phyloP scores from a whole-genome alignment of 2,888 invertebrate species.

The Ophioninae sp. region DNA sequence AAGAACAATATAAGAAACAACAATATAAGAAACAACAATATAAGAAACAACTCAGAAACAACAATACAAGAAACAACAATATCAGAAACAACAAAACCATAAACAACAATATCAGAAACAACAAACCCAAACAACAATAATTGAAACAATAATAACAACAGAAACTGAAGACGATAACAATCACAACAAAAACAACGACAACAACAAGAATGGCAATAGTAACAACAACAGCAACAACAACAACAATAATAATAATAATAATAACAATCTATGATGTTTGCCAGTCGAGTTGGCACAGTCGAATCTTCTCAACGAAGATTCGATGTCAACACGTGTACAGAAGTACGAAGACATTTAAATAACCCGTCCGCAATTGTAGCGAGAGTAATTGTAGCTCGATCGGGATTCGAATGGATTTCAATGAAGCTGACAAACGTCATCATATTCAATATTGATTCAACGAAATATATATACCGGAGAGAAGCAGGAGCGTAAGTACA shows the following conservation, averaged over 20 bases:
- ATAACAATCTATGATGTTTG: not conserved
- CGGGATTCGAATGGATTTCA: conserved; percentile 39
- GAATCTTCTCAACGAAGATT: not conserved
- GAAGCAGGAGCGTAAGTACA: conserved; percentile 22
- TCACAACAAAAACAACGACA: not conserved
- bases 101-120: too few species aligned
- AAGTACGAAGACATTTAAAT: conserved; percentile 10
- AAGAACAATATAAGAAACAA: too few species aligned
- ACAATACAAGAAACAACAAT: too few species aligned
- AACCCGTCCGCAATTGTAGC: conserved; percentile 19
- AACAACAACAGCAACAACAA: too few species aligned
- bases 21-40: too few species aligned
- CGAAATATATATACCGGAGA: conserved; percentile 15
- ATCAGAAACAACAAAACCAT: too few species aligned
- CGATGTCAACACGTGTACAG: not conserved
- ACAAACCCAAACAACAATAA: too few species aligned
- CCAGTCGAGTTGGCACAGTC: not conserved
- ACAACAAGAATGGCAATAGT: not conserved
- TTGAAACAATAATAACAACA: too few species aligned
- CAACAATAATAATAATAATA: not conserved
- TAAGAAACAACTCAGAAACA: too few species aligned
- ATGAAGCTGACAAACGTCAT: conserved; percentile 35
- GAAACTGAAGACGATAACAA: not conserved
- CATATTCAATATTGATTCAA: conserved; percentile 55
- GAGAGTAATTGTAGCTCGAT: conserved; percentile 27